Evolutionary conservation across 2,888 invertebrate species (phyloP).

Genomic region (Platycheirus albimanus): DNA sequence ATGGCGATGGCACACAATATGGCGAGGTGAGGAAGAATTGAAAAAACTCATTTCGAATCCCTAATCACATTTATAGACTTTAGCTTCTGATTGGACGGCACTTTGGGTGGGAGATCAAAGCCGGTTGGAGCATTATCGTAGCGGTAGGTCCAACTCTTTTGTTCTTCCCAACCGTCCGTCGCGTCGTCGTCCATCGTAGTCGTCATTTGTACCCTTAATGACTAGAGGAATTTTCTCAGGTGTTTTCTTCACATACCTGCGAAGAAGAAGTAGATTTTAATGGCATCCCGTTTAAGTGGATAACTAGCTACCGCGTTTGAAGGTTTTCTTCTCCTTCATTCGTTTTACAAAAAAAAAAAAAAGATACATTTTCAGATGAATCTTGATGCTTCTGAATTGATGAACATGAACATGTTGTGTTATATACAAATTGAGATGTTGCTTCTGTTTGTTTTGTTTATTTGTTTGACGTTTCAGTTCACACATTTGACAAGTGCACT

Average conservation of each 20-base stretch:
- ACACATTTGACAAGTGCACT: conserved; percentile 74
- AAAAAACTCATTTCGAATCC: conserved; percentile 35
- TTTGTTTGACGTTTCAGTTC: conserved; percentile 72
- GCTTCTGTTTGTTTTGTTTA: conserved; percentile 39
- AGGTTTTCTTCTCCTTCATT: conserved; percentile 18
- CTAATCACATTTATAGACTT: conserved; percentile 54
- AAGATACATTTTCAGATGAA: conserved; percentile 7
- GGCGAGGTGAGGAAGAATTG: conserved; percentile 6
- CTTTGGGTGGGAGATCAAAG: conserved; percentile 60
- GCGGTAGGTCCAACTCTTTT: conserved; percentile 72
- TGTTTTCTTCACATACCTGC: conserved; percentile 43
- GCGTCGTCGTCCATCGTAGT: no score
- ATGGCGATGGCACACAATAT: no score
- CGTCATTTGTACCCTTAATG: conserved; percentile 67
- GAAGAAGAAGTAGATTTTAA: conserved; percentile 37
- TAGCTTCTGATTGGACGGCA: conserved; percentile 64
- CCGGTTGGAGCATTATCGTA: conserved; percentile 26
- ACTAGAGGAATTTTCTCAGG: conserved; percentile 69
- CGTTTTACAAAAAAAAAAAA: no score
- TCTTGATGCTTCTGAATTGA: conserved; percentile 12
- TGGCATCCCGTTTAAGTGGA: conserved; percentile 64
- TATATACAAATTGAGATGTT: conserved; percentile 68
- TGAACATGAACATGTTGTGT: conserved; percentile 28
- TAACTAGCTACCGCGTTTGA: conserved; percentile 69
- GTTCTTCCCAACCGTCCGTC: conserved; percentile 58